phyloP scores from a whole-genome alignment of 37 sponge, comb jelly and placozoan genomes.

The Ephydatia muelleri region DNA sequence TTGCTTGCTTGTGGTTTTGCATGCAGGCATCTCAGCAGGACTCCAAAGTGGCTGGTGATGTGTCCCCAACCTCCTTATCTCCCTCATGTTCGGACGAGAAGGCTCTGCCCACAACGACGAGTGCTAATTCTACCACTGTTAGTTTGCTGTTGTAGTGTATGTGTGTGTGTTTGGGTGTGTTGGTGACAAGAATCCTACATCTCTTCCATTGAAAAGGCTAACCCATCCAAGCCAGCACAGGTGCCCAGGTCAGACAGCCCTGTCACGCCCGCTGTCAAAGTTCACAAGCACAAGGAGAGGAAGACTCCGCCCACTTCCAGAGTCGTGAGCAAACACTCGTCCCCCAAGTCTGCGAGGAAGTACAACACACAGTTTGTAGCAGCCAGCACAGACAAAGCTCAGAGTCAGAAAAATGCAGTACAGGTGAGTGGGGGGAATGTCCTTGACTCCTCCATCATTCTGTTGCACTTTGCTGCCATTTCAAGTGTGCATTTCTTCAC shows the following conservation, averaged over 20 bases:
- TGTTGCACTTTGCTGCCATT: background rate
- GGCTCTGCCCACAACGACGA: background rate
- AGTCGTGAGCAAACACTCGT: background rate
- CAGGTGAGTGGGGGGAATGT: background rate
- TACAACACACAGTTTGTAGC: background rate
- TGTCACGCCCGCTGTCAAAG: background rate
- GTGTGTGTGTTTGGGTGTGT: background rate
- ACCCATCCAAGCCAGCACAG: background rate
- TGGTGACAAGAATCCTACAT: background rate
- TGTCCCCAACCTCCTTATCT: background rate
- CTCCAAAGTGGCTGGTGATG: background rate
- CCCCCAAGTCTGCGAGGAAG: slow-evolving; percentile 3
- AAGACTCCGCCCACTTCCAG: background rate
- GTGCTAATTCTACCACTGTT: background rate
- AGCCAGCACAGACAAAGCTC: background rate
- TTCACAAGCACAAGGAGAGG: background rate
- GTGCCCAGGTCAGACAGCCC: background rate
- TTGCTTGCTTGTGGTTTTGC: no score
- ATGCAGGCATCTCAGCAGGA: background rate
- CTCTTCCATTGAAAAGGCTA: background rate
- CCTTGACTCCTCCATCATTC: no score
- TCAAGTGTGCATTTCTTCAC: background rate
- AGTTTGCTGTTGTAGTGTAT: background rate
- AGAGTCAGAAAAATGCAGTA: background rate
- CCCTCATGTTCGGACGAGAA: background rate